Evolutionary conservation across 2,113 vertebrate genomes (phyloP), one percentile per base, ranked within the genome.

Genomic region (Pteronura brasiliensis): DNA sequence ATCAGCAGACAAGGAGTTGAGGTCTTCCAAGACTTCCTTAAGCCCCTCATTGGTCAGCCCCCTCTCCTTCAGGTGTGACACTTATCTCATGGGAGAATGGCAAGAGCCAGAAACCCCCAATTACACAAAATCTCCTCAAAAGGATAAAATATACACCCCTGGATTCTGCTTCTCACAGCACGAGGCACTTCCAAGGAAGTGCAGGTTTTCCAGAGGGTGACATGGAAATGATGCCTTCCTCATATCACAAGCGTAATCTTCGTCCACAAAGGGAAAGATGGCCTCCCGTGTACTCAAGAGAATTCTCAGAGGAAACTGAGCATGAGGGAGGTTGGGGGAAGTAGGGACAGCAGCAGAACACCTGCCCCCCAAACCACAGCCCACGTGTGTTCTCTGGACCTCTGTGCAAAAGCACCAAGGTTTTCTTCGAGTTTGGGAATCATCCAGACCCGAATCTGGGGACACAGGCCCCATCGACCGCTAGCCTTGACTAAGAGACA

Each of bases 381-480:
- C 25, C 4, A 0, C 3, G 0, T 1, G 10, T 21, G 36, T 0
- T 18, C 49, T 59, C 77, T 11, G 0, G 1, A 57, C 20, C 31
- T 44, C 42, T 34, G 14, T 2, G 3, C n/a, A 0, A 47, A 69
- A 17, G 25, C 8, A 27, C 39, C 69, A n/a, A 18, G 15, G 1
- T 42, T 23, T 31, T 63, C 31, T 44, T 39, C n/a, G 29, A 72
- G 4, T 36, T 85, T n/a, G 34, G 83, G 49, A 80, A 85, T 65
- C 15, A 52, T 7, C 27, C 39, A 65, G 76, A 65, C 7, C 10
- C 23, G 42, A 90, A 20, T 42, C 15, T 39, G 25, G 49, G 74
- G 29, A 69, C 92, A n/a, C 9, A 20, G 83, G 14, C 29, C 39
- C 44, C 44, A 8, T 71, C 55, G 23, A 15, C 20, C 74, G 21